Evolutionary conservation across 2,888 invertebrate genomes (phyloP).

Genomic region (Ophioninae sp.): DNA sequence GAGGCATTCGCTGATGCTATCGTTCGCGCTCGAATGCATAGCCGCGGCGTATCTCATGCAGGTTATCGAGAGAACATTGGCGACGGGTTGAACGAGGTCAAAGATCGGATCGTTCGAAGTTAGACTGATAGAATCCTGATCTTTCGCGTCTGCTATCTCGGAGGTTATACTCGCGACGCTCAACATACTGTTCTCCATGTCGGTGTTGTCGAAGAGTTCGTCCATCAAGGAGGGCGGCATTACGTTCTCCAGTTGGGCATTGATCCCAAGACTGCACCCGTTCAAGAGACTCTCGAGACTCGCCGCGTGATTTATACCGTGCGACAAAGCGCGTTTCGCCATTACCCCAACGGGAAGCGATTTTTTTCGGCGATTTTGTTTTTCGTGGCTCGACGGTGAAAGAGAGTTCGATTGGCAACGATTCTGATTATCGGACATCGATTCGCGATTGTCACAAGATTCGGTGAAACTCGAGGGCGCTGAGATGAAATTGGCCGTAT

Average conservation of each 20-base stretch:
- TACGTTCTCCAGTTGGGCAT: conserved; percentile 89
- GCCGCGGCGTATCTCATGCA: conserved; percentile 77
- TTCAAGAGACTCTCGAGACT: conserved; percentile 86
- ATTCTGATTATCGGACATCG: conserved; percentile 65
- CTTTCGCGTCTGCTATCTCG: conserved; percentile 86
- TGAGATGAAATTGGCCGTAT: conserved; percentile 87
- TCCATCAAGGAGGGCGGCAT: conserved; percentile 93
- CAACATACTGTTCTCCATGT: conserved; percentile 91
- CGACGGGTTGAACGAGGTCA: conserved; percentile 83
- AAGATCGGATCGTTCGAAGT: conserved; percentile 81
- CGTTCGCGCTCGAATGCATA: conserved; percentile 79
- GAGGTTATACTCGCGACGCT: conserved; percentile 93
- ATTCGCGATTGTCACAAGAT: conserved; percentile 67
- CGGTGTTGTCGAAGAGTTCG: conserved; percentile 82
- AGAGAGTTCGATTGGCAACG: conserved; percentile 72
- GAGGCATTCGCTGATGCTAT: conserved; percentile 83
- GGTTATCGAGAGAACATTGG: conserved; percentile 81
- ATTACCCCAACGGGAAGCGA: conserved; percentile 87
- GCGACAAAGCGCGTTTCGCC: conserved; percentile 87
- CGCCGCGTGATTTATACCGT: conserved; percentile 81
- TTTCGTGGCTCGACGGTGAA: conserved; percentile 67
- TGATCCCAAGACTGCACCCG: conserved; percentile 83
- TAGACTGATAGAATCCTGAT: conserved; percentile 79
- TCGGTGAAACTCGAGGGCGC: conserved; percentile 81
- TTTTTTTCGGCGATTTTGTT: conserved; percentile 83